Evolutionary conservation across 2,797 vertebrate genomes (phyloP), one percentile per base, ranked within the genome.

Genomic region (Melanotaenia maccullochi): DNA sequence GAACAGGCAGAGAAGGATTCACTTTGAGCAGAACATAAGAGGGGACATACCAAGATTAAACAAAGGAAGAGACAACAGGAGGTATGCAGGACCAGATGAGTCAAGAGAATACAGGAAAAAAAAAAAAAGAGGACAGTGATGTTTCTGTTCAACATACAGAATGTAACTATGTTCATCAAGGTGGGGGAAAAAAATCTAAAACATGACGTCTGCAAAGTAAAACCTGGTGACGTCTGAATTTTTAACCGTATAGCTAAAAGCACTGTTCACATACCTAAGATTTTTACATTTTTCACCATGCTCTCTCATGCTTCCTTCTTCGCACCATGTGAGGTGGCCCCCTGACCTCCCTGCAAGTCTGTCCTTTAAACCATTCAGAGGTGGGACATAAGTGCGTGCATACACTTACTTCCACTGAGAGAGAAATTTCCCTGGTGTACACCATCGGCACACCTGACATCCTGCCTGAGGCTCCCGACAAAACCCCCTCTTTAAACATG

Each of bases 401-500:
- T 51, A 61, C 47, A 11, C 64, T 66, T 14, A 42, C 68, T 65
- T 76, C 76, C 74, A 68, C 14, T 24, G 63, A 78, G 80, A 62
- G 64, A 76, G 75, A 84, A 90, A 78, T 63, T 54, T 81, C 87
- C 85, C 81, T 25, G 51, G 71, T 51, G 67, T 82, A 66, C 71
- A 68, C 76, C 78, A 69, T 22, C 68, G 69, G 82, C 83, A 85
- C 90, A 94, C 91, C 92, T 92, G 89, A 93, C 90, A 89, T 82
- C 85, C 88, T 71, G 87, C 86, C 91, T 0, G 67, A 88, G 91
- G 91, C 90, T 82, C 72, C 70, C 47, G 84, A 94, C 92, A 92
- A 92, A 92, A 89, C 85, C 79, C 89, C 76, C 49, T 90, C 83
- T 93, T 94, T 93, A 94, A 93, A 94, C 90, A 94, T 93, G 88